Conservation (phyloP, 2,113 vertebrate species). For the Embiotoca jacksoni region DNA sequence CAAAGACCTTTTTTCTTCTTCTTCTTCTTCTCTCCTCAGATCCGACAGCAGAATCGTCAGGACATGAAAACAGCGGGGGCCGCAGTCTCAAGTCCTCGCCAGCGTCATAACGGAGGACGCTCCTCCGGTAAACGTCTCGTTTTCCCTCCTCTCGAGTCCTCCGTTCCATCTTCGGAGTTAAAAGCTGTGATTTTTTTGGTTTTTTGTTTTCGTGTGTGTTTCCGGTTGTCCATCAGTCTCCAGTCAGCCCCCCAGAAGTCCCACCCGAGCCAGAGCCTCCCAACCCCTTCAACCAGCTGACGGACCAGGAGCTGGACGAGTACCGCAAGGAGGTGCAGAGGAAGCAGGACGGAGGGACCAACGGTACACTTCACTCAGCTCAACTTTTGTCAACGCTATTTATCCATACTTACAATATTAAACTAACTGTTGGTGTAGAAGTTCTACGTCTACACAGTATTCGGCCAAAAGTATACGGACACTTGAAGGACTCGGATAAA, state of each 20-base stretch:
- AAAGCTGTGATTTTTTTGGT: neutral
- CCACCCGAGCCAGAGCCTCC: conserved; percentile 88
- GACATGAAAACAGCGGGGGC: conserved; percentile 97
- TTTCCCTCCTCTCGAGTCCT: neutral
- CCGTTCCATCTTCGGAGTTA: neutral
- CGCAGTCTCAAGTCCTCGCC: conserved; percentile 95
- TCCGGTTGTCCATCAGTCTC: conserved; percentile 84
- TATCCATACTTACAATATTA: neutral
- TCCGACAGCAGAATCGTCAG: conserved; percentile 96
- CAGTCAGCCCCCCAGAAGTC: conserved; percentile 79
- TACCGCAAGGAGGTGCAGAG: conserved; percentile 96
- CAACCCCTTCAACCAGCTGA: conserved; percentile 97
- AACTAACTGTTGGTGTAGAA: neutral
- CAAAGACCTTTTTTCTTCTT: too few species aligned
- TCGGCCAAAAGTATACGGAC: neutral
- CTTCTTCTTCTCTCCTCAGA: conserved; percentile 74
- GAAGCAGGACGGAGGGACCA: conserved; percentile 87
- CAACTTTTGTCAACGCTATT: neutral
- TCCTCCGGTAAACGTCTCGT: conserved; percentile 84
- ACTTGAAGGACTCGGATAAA: too few species aligned
- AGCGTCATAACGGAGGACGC: conserved; percentile 92
- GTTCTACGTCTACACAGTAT: neutral
- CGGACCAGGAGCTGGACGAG: conserved; percentile 96
- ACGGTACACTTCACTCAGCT: conserved; percentile 82
- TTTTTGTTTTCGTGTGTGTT: neutral